Evolutionary conservation across 2,888 invertebrate species (phyloP).

Genomic region (Tiliacea citrago): DNA sequence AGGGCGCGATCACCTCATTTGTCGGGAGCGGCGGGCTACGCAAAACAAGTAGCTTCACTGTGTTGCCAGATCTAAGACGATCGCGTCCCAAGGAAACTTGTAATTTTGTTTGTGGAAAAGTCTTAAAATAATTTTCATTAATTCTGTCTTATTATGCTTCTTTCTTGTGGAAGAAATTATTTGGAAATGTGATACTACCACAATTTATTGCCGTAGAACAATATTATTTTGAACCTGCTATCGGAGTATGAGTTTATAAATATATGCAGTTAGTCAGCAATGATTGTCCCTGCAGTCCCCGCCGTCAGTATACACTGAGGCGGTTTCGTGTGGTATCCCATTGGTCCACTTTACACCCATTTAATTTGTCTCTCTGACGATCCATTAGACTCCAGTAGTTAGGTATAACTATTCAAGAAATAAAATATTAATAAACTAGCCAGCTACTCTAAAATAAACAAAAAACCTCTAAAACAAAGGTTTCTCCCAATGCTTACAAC

Average conservation of each 20-base stretch:
- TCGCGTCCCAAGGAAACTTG: conserved; percentile 43
- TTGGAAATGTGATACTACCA: neutral
- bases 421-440: neutral
- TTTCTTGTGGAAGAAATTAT: neutral
- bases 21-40: conserved; percentile 70
- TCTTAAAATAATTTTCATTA: conserved; percentile 28
- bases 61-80: conserved; percentile 58
- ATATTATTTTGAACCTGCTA: neutral
- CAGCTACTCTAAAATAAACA: neutral
- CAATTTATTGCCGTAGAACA: neutral
- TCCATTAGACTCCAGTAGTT: neutral
- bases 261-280: no score
- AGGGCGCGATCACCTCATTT: conserved; percentile 87
- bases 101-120: conserved; percentile 27
- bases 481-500: conserved; percentile 50
- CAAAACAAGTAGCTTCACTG: conserved; percentile 64
- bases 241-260: neutral
- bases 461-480: conserved; percentile 19
- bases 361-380: neutral
- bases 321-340: neutral
- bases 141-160: neutral
- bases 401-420: neutral
- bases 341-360: neutral
- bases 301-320: neutral
- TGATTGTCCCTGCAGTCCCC: no score